phyloP scores from a whole-genome alignment of 2,888 invertebrate genomes.

The Phytoseiulus persimilis region DNA sequence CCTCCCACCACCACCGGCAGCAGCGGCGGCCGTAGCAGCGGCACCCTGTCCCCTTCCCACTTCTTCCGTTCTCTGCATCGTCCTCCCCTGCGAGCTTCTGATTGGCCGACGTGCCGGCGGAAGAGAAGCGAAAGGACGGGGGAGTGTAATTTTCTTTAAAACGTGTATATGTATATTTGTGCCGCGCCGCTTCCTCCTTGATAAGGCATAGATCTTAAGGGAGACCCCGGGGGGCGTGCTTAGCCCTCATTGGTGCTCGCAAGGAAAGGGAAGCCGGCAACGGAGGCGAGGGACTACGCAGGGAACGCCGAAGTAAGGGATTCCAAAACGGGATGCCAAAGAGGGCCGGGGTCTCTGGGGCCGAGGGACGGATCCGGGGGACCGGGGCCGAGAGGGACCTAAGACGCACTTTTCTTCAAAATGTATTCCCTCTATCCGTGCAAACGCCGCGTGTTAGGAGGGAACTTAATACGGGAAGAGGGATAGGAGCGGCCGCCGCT shows the following conservation, averaged over 20 bases:
- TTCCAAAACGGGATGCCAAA: neutral
- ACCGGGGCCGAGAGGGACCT: constrained; percentile 10
- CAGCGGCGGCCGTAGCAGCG: neutral
- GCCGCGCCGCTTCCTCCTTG: constrained; percentile 26
- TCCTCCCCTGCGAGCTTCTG: constrained; percentile 18
- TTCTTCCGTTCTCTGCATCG: constrained; percentile 16
- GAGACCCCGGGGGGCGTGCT: constrained; percentile 38
- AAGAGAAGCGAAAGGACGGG: constrained; percentile 29
- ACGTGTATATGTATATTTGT: constrained; percentile 38
- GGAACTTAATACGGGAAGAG: constrained; percentile 38
- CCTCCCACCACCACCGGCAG: neutral
- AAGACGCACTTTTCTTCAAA: constrained; percentile 39
- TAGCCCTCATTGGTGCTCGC: constrained; percentile 38
- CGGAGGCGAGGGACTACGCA: constrained; percentile 20
- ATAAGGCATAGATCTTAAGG: constrained; percentile 39
- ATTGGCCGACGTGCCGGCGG: constrained; percentile 35
- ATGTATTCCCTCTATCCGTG: constrained; percentile 36
- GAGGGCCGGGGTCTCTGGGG: constrained; percentile 8
- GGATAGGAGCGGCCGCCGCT: constrained; percentile 12
- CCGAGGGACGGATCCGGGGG: neutral
- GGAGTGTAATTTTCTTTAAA: constrained; percentile 39
- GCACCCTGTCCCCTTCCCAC: constrained; percentile 16
- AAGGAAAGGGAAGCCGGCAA: constrained; percentile 29
- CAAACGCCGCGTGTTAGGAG: constrained; percentile 16
- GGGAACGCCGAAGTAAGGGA: constrained; percentile 8